A percentile compares a stretch with the other conserved stretches of the same genome.
Evolutionary conservation across 2,888 invertebrate genomes (phyloP).

Genomic region (Cremastinae sp.): DNA sequence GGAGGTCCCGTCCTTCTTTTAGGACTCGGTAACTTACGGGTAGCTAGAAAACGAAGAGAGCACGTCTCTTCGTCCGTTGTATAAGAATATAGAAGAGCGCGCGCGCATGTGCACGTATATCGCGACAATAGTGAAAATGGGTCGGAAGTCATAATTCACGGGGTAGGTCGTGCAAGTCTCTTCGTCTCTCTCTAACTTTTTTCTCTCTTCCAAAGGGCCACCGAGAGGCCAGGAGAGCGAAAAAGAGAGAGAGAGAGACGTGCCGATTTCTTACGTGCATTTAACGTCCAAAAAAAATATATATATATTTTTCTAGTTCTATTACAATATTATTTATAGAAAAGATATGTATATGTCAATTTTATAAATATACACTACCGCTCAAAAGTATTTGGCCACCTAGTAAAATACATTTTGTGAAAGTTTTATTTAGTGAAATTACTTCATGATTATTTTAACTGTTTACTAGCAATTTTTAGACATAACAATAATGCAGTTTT

Average conservation of each 20-base stretch:
- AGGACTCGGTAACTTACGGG: conserved; percentile 48
- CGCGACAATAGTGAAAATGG: conserved; percentile 75
- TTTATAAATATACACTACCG: too few relatives aligned
- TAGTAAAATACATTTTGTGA: too few relatives aligned
- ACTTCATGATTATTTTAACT: too few relatives aligned
- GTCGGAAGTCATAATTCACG: conserved; percentile 78
- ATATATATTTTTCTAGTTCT: too few relatives aligned
- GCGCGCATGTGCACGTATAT: conserved; percentile 22
- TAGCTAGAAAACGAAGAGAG: conserved; percentile 31
- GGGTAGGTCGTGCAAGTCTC: conserved; percentile 58
- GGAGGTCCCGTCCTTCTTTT: conserved; percentile 55
- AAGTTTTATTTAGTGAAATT: too few relatives aligned
- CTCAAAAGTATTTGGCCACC: too few relatives aligned
- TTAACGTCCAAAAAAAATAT: too few relatives aligned
- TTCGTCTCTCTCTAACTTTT: conserved; percentile 52
- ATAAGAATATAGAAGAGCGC: conserved; percentile 27
- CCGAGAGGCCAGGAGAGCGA: conserved; percentile 30
- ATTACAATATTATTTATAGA: too few relatives aligned
- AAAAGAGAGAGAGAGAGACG: conserved; percentile 53
- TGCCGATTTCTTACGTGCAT: conserved; percentile 28
- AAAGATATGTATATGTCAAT: too few relatives aligned
- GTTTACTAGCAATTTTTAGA: too few relatives aligned
- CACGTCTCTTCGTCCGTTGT: neutral
- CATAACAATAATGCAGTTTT: too few relatives aligned
- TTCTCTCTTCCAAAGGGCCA: conserved; percentile 39